phyloP scores from a whole-genome alignment of 2,113 vertebrate genomes.

The Bostrychus sinensis region DNA sequence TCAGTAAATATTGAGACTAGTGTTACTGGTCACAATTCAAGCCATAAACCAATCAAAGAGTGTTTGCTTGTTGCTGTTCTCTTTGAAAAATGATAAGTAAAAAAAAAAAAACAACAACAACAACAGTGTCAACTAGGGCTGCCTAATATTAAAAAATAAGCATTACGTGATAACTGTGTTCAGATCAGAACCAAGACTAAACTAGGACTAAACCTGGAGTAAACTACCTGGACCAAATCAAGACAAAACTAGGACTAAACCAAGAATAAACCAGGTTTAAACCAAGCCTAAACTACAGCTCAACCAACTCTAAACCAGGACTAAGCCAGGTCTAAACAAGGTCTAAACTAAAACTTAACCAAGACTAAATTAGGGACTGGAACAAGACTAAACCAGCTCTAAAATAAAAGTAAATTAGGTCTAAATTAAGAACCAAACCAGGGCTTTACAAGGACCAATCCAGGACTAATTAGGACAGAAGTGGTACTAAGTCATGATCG shows the following conservation, averaged over 20 bases:
- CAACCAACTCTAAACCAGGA: too few species aligned
- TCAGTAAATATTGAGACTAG: conserved; percentile 2
- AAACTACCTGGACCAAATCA: background rate
- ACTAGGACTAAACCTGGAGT: background rate
- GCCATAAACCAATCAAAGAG: background rate
- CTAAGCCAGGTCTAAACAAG: too few species aligned
- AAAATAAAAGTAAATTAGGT: background rate
- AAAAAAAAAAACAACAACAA: background rate
- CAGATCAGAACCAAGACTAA: too few species aligned
- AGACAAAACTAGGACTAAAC: background rate
- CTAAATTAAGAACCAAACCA: background rate
- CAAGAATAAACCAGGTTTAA: background rate
- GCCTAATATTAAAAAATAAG: background rate
- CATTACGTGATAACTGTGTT: background rate
- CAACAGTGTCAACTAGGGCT: background rate
- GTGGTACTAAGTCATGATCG: too few species aligned
- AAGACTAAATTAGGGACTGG: too few species aligned
- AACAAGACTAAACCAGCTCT: background rate
- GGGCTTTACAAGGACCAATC: too few species aligned
- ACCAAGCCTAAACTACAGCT: too few species aligned
- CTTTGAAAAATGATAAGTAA: conserved; percentile 3
- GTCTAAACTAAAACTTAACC: too few species aligned
- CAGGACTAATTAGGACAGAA: too few species aligned
- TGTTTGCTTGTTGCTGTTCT: background rate
- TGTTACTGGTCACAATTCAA: background rate